These are phyloP conservation scores for Sylvia atricapilla DNA, from an alignment of 2,113 vertebrate species.

Conservation along the genomic window DNA sequence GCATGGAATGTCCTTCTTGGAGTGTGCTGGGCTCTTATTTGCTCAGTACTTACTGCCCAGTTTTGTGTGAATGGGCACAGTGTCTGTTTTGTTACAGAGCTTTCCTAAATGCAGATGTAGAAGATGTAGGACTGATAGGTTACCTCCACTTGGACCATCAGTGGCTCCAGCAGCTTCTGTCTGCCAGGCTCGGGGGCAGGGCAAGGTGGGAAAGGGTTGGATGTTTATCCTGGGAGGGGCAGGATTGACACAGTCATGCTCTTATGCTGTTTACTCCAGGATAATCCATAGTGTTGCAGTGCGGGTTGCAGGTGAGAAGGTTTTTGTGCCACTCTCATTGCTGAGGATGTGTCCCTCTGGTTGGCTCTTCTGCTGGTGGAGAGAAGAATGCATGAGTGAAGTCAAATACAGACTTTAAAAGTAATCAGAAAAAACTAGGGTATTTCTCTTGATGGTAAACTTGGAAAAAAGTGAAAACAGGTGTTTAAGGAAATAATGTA, in stretches of 20 bases:
- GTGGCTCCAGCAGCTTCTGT: background rate
- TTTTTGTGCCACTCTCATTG: accelerated
- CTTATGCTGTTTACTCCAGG: background rate
- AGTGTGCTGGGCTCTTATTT: background rate
- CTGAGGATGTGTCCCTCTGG: background rate
- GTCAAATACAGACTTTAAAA: background rate
- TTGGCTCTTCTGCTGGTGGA: background rate
- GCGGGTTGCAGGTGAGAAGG: background rate
- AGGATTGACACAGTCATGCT: background rate
- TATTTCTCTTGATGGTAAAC: background rate
- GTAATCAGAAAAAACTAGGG: background rate
- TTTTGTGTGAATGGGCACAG: background rate
- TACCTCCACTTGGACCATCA: accelerated
- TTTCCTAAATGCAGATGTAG: background rate
- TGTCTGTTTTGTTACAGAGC: background rate
- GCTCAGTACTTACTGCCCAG: background rate
- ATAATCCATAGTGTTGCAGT: accelerated
- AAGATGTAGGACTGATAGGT: accelerated
- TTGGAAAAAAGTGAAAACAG: background rate
- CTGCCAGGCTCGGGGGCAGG: background rate
- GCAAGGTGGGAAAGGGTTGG: background rate
- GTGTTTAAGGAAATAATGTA: background rate
- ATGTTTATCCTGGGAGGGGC: background rate
- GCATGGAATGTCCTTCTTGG: background rate
- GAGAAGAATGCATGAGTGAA: background rate